Base-by-base conservation (phyloP, 2,888 invertebrate genomes). In the Zygothrica quintamaculata region DNA sequence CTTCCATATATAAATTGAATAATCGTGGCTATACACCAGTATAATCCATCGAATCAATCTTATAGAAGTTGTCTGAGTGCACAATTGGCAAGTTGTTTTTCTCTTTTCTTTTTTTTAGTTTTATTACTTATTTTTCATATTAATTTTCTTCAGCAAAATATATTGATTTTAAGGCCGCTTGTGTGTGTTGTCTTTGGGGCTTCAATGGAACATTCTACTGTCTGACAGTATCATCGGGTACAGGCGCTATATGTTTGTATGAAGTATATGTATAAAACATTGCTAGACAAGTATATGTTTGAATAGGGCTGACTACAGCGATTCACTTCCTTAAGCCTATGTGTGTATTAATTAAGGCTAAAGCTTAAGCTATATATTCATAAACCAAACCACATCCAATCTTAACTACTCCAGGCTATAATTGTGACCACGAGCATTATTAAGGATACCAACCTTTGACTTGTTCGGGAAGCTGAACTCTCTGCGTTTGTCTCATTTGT, bases 51-150 rank as follows among this genome's bases (percentile, higher is more conserved):
- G 56, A 69, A 59, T 47, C 33, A 34, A 37, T 18, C 44, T 42
- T 53, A 69, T 65, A 70, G 58, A 39, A 40, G 68, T 36, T 50
- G 43, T 57, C 65, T 82, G 53, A 51, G 47, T 71, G 66, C 76
- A 59, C 71, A 62, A 61, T 73, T 74, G 77, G 81, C 84, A 78
- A 78, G 77, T 70, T 5, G 5, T 22, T 22, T 22, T 22, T 22
- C 5, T 3, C 5, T 22, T 22, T 22, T 3, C 5, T 22, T 22
- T 22, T 43, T 12, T 46, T 29, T 8, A 8, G 26, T n/a, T n/a
- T n/a, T n/a, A n/a, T n/a, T n/a, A n/a, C n/a, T n/a, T 5, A 22
- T 22, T 22, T 22, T 22, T 22, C 5, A 22, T 22, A 3, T 22
- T 22, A 22, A 3, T 22, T 22, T 22, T 43, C n/a, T 46, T 29